Base-by-base conservation (phyloP, 2,113 vertebrate species). In the Toxotes chatareus region DNA sequence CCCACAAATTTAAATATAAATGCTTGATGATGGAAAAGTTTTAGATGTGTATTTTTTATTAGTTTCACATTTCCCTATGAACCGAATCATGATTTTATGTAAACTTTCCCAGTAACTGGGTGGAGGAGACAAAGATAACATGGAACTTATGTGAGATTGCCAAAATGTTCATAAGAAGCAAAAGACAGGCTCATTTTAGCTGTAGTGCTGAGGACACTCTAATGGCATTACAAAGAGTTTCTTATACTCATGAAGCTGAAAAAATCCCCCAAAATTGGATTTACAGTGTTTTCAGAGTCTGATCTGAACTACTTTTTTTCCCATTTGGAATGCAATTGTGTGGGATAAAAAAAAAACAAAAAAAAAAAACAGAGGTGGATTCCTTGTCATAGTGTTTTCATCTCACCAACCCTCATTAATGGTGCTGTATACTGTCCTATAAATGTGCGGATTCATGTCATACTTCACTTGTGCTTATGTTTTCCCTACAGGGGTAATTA, bases 401-500 rank as follows among this genome's bases (percentile, higher is more conserved):
- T 47, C 46, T 47, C 5, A 47, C 46, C 46, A 47, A 17, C 14
- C 32, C 21, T 49, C 27, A 49, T 40, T 55, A 32, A 57, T 17
- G 31, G 5, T 7, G 32, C 36, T 27, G 8, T 23, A 38, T 40
- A 31, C 27, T 17, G 1, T 17, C 53, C 34, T 73, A 49, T 56
- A 14, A 59, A 27, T 27, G 27, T 27, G 27, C 27, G 27, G 27
- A 27, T 61, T 83, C 9, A 10, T 55, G 56, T 63, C 34, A 23
- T 27, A 72, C 40, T 40, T 66, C 32, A 49, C 34, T 12, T 38
- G 34, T 53, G 60, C 46, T 63, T 59, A n/a, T 62, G 61, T 47
- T 75, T 77, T 44, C 21, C 57, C 49, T 65, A 69, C 38, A 40
- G 73, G 72, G 27, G 47, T 61, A 67, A 76, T 59, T 61, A 66